These are phyloP conservation scores for Cephus rjabovi DNA, from an alignment of 2,888 invertebrate species.

Conservation along the genomic window DNA sequence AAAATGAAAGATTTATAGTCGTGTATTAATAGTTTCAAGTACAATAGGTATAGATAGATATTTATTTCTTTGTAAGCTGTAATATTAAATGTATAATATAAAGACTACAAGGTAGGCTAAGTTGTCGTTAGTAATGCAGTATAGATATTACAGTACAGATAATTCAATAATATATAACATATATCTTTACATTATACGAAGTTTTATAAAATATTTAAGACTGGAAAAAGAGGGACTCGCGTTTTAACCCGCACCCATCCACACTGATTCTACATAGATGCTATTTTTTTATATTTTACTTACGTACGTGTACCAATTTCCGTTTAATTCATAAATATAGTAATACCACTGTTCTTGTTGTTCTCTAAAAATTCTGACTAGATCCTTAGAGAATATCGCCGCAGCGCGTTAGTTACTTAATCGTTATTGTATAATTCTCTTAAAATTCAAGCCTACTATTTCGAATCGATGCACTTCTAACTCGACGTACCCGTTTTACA, in stretches of 20 bases:
- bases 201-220: constrained; percentile 48
- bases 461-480: neutral
- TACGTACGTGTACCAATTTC: neutral
- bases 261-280: constrained; percentile 22
- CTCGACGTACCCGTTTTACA: neutral
- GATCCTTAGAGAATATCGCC: neutral
- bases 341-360: neutral
- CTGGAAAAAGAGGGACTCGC: constrained; percentile 45
- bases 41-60: constrained; percentile 41
- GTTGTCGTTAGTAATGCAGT: constrained; percentile 39
- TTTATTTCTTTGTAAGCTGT: constrained; percentile 50
- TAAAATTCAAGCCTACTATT: neutral
- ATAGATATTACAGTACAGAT: constrained; percentile 27
- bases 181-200: constrained; percentile 19
- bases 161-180: constrained; percentile 3
- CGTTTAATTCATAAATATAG: neutral
- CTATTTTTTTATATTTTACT: constrained; percentile 9
- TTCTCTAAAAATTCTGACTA: neutral
- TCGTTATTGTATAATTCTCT: neutral
- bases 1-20: constrained; percentile 56
- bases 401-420: neutral
- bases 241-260: constrained; percentile 40
- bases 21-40: constrained; percentile 42
- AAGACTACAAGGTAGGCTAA: constrained; percentile 53
- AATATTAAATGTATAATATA: constrained; percentile 55